These are phyloP conservation scores for Crocidura indochinensis DNA, from an alignment of 2,797 vertebrate species.

Conservation along the genomic window DNA sequence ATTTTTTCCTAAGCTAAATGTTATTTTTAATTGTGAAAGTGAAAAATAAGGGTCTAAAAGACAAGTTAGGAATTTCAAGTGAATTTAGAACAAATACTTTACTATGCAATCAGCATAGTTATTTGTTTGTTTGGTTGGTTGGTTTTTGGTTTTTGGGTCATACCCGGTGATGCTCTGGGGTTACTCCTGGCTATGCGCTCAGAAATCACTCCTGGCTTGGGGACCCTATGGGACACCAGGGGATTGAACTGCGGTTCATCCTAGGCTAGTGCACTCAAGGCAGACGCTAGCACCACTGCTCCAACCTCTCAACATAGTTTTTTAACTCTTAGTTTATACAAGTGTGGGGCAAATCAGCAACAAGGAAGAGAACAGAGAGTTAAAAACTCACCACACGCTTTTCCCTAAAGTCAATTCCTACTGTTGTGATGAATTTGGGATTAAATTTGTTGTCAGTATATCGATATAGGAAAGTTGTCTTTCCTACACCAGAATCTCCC, in stretches of 20 bases:
- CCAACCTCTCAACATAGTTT: neutral
- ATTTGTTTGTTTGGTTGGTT: slow-evolving; percentile 19
- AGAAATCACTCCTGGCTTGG: too few species aligned
- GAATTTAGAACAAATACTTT: slow-evolving; percentile 53
- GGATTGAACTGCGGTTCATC: too few species aligned
- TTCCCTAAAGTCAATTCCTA: slow-evolving; percentile 99
- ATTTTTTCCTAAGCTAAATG: slow-evolving; percentile 65
- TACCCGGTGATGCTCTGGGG: too few species aligned
- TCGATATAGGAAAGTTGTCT: slow-evolving; percentile 95
- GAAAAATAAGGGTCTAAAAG: slow-evolving; percentile 58
- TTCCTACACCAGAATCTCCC: slow-evolving; percentile 96
- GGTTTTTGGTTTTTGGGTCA: too few species aligned
- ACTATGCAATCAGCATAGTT: slow-evolving; percentile 1
- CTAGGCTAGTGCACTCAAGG: too few species aligned
- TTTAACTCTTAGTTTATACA: neutral
- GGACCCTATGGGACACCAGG: too few species aligned
- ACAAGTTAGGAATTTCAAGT: slow-evolving; percentile 53
- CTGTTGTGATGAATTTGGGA: slow-evolving; percentile 98
- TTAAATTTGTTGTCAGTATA: slow-evolving; percentile 98
- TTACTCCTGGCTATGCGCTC: too few species aligned
- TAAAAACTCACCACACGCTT: slow-evolving; percentile 95
- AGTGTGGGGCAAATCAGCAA: neutral
- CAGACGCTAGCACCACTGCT: too few species aligned
- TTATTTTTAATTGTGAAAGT: slow-evolving; percentile 56
- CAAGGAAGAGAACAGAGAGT: neutral